Evolutionary conservation across 2,888 invertebrate species (phyloP).

Genomic region (Eupsilia transversa): DNA sequence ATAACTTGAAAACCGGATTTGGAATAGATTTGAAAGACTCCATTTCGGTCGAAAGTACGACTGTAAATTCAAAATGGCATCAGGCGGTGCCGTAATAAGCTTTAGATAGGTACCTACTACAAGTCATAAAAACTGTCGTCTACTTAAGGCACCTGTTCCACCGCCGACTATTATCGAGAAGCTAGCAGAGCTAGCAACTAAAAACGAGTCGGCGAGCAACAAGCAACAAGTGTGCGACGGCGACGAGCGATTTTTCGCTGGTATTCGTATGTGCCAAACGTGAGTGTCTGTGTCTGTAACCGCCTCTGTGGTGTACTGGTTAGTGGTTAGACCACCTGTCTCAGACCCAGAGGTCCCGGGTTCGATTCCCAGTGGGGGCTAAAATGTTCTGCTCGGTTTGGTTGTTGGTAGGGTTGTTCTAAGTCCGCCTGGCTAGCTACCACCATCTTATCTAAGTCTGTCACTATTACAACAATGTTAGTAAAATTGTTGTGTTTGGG

Average conservation of each 20-base stretch:
- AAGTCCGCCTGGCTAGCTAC: no score
- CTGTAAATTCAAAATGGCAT: slow-evolving; percentile 30
- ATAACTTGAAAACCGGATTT: slow-evolving; percentile 10
- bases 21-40: slow-evolving; percentile 16
- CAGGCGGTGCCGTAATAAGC: slow-evolving; percentile 20
- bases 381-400: no score
- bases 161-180: neutral
- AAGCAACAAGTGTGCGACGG: neutral
- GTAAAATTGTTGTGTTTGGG: no score
- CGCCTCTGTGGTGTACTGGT: no score
- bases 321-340: no score
- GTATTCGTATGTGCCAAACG: neutral
- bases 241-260: neutral
- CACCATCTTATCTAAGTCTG: no score
- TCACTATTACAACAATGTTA: no score
- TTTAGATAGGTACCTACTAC: slow-evolving; percentile 4
- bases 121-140: slow-evolving; percentile 28
- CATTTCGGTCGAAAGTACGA: slow-evolving; percentile 17
- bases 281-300: no score
- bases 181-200: neutral
- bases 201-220: neutral
- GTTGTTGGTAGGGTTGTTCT: no score
- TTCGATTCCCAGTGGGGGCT: no score
- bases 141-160: neutral
- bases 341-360: no score